These are phyloP conservation scores for Alosa alosa DNA, from an alignment of 2,113 vertebrate genomes.

Conservation along the genomic window DNA sequence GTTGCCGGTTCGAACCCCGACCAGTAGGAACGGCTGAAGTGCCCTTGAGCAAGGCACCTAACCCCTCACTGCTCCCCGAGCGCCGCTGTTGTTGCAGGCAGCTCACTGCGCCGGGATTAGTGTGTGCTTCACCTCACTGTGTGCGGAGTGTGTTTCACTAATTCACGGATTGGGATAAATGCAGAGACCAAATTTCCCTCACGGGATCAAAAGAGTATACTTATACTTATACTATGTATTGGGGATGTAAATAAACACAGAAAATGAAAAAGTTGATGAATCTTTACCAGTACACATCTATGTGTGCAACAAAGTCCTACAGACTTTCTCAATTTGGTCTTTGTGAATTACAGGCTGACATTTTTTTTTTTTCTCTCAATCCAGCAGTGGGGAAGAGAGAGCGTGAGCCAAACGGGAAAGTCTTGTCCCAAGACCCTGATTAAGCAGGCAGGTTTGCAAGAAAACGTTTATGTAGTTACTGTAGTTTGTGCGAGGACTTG, in stretches of 20 bases:
- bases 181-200: too few relatives aligned
- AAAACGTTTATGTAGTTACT: conserved; percentile 43
- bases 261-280: background rate
- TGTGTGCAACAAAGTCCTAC: background rate
- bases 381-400: background rate
- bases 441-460: conserved; percentile 35
- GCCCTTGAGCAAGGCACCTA: too few relatives aligned
- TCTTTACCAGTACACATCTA: background rate
- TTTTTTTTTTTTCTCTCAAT: background rate
- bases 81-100: too few relatives aligned
- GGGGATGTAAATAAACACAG: background rate
- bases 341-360: conserved; percentile 19
- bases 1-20: too few relatives aligned
- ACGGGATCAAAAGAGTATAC: too few relatives aligned
- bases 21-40: too few relatives aligned
- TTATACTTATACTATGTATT: too few relatives aligned
- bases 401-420: conserved; percentile 30
- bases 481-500: conserved; percentile 64
- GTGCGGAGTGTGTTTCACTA: too few relatives aligned
- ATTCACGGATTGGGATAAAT: too few relatives aligned
- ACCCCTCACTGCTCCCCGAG: too few relatives aligned
- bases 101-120: too few relatives aligned
- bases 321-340: conserved; percentile 31
- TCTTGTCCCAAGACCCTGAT: conserved; percentile 43
- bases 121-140: too few relatives aligned